Evolutionary conservation across 35 echinoderm and acorn worm genomes (phyloP).

Genomic region (Heliocidaris tuberculata): DNA sequence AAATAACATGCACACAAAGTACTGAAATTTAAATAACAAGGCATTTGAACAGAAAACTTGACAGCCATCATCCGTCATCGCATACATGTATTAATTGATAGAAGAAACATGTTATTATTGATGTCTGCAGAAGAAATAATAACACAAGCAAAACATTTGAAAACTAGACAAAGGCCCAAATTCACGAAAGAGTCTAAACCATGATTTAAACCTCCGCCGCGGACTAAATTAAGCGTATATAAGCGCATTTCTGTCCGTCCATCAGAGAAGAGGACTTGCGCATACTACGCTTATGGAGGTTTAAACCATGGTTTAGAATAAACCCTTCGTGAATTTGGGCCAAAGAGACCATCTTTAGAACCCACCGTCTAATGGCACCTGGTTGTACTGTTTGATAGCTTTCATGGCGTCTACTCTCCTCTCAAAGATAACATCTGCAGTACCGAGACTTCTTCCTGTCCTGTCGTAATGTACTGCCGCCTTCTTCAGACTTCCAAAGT

Average conservation of each 20-base stretch:
- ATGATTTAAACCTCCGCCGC: too few relatives aligned
- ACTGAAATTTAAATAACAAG: too few relatives aligned
- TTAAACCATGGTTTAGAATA: too few relatives aligned
- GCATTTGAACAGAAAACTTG: too few relatives aligned
- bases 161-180: not conserved
- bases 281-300: too few relatives aligned
- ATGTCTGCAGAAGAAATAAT: not conserved
- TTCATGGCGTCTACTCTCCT: slow-evolving; percentile 89
- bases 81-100: not conserved
- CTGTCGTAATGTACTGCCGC: slow-evolving; percentile 97
- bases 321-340: too few relatives aligned
- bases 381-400: slow-evolving; percentile 99
- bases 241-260: too few relatives aligned
- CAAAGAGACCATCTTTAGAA: not conserved
- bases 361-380: slow-evolving; percentile 95
- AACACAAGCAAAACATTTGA: not conserved
- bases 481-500: slow-evolving; percentile 85
- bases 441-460: slow-evolving; percentile 90
- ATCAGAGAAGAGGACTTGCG: too few relatives aligned
- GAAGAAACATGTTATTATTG: too few relatives aligned
- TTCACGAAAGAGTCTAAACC: too few relatives aligned
- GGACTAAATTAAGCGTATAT: too few relatives aligned
- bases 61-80: not conserved
- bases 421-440: slow-evolving; percentile 96
- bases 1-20: too few relatives aligned